A percentile compares a stretch with the other conserved stretches of the same genome.
phyloP scores from a whole-genome alignment of 1,140 invertebrate species.

The Caerostris extrusa region DNA sequence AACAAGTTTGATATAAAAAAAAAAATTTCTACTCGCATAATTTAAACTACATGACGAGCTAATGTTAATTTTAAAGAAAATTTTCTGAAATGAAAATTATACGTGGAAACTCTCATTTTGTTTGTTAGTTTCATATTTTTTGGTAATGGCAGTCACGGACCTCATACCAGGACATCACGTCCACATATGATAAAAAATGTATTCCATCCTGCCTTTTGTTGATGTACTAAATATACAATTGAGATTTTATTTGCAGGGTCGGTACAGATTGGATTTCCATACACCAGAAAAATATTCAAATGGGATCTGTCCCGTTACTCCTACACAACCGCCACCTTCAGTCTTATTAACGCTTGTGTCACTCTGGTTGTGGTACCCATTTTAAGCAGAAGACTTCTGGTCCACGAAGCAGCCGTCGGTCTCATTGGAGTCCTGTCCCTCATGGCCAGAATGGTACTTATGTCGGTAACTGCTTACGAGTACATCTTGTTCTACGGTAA shows the following conservation, averaged over 20 bases:
- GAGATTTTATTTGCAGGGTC: conserved; percentile 43
- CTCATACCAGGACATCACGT: too few relatives aligned
- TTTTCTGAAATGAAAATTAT: too few relatives aligned
- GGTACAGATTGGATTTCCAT: conserved; percentile 55
- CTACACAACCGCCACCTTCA: conserved; percentile 57
- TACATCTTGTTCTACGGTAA: conserved; percentile 63
- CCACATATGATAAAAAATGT: too few relatives aligned
- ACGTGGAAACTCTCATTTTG: too few relatives aligned
- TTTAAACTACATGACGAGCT: too few relatives aligned
- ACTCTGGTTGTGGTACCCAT: conserved; percentile 30
- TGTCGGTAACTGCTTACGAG: conserved; percentile 47
- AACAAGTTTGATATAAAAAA: too few relatives aligned
- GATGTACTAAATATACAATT: too few relatives aligned
- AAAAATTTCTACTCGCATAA: too few relatives aligned
- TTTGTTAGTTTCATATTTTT: too few relatives aligned
- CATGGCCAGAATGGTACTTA: conserved; percentile 62
- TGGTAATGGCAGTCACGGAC: too few relatives aligned
- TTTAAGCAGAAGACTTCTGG: conserved; percentile 53
- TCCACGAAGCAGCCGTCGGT: conserved; percentile 68
- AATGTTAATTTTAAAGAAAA: too few relatives aligned
- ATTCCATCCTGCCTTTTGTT: too few relatives aligned
- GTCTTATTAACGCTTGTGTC: conserved; percentile 40
- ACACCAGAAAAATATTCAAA: conserved; percentile 56
- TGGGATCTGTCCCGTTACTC: conserved; percentile 57
- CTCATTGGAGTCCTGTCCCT: conserved; percentile 65